Conservation (phyloP, 1,140 invertebrate species). For the Nasonia giraulti region DNA sequence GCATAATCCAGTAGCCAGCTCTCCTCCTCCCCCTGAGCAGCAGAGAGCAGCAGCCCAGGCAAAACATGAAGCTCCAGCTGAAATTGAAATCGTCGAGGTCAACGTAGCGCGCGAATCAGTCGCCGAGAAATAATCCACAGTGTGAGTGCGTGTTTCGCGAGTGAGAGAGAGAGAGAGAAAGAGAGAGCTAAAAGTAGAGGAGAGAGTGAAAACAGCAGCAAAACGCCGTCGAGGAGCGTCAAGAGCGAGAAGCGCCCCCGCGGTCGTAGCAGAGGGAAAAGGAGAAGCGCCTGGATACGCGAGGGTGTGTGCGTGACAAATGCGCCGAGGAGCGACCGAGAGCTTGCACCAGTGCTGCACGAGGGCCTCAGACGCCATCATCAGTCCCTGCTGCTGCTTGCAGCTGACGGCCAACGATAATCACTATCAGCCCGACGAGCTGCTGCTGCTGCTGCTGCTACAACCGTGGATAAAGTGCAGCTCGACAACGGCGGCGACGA, state of each 20-base stretch:
- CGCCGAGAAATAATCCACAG: too few species aligned
- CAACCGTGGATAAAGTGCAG: too few species aligned
- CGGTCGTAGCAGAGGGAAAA: constrained; percentile 12
- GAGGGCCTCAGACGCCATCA: neutral
- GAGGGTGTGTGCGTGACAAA: neutral
- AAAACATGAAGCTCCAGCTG: constrained; percentile 59
- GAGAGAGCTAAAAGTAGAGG: too few species aligned
- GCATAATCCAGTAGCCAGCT: constrained; percentile 60
- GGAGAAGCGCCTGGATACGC: neutral
- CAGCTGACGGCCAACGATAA: too few species aligned
- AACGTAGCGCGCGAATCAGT: constrained; percentile 13
- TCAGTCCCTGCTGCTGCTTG: too few species aligned
- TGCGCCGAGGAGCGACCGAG: neutral
- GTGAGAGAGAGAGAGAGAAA: neutral
- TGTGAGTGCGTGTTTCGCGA: neutral
- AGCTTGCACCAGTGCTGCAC: neutral
- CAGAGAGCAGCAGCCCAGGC: too few species aligned
- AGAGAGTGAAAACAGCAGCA: neutral
- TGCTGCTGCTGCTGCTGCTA: too few species aligned
- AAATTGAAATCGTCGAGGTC: neutral
- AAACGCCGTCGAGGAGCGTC: neutral
- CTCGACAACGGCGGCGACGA: too few species aligned
- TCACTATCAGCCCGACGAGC: too few species aligned
- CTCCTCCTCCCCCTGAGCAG: constrained; percentile 7
- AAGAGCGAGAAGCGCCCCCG: constrained; percentile 11